Percentiles rank a stretch among this genome's conserved stretches.
Conservation (phyloP, 1,140 invertebrate species). For the Tetragonula clypearis region DNA sequence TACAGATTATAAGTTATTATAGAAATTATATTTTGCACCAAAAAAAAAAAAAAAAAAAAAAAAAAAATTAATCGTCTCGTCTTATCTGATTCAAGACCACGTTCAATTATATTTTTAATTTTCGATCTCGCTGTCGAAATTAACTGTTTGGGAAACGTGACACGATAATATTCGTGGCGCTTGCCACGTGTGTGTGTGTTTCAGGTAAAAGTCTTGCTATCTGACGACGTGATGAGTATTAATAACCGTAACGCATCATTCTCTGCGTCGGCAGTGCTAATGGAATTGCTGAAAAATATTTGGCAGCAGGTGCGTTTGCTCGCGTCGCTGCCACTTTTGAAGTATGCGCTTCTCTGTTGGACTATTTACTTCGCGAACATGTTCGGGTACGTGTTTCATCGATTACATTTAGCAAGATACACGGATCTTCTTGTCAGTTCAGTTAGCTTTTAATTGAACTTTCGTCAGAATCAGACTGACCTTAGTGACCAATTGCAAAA, state of each 20-base stretch:
- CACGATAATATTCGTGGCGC: neutral
- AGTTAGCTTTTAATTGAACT: too few relatives aligned
- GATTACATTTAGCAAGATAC: neutral
- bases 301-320: conserved; percentile 82
- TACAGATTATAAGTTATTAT: neutral
- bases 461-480: too few relatives aligned
- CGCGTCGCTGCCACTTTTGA: conserved; percentile 80
- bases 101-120: neutral
- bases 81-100: neutral
- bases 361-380: conserved; percentile 86
- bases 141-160: neutral
- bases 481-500: too few relatives aligned
- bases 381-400: conserved; percentile 84
- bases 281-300: conserved; percentile 80
- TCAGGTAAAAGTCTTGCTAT: conserved; percentile 57
- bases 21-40: too few relatives aligned
- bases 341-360: conserved; percentile 83
- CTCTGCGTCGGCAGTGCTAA: conserved; percentile 14
- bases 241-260: neutral
- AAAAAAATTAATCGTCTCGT: too few relatives aligned
- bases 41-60: too few relatives aligned
- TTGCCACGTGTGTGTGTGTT: neutral
- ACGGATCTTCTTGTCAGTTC: too few relatives aligned
- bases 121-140: neutral
- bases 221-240: conserved; percentile 17